These are phyloP conservation scores for Myiozetetes cayanensis DNA, from an alignment of 2,113 vertebrate species.

Conservation along the genomic window DNA sequence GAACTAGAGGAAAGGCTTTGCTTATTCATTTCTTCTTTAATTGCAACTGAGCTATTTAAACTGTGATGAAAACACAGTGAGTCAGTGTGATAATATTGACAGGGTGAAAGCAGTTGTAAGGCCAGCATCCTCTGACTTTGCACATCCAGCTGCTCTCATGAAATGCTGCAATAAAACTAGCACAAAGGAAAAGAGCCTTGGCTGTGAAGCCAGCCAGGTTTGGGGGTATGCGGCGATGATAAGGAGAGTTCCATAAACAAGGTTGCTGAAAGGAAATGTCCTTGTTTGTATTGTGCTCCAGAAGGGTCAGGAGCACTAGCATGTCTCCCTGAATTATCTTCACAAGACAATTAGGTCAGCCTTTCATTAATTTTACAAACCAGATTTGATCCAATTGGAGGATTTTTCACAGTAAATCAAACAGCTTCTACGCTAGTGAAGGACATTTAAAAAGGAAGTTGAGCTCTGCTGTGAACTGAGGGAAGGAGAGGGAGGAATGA, in stretches of 20 bases:
- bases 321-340: slow-evolving; percentile 27
- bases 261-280: neutral
- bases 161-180: neutral
- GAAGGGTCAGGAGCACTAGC: neutral
- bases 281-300: neutral
- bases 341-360: slow-evolving; percentile 33
- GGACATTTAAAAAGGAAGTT: neutral
- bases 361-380: slow-evolving; percentile 64
- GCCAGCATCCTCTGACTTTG: neutral
- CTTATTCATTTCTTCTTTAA: neutral
- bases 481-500: neutral
- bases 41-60: neutral
- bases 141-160: neutral
- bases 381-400: neutral
- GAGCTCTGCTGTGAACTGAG: neutral
- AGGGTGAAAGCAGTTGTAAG: neutral
- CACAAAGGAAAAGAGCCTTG: neutral
- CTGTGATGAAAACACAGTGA: neutral
- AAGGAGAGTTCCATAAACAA: neutral
- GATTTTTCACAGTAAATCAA: slow-evolving; percentile 34
- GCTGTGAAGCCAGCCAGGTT: neutral
- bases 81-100: neutral
- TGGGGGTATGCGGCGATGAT: neutral
- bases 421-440: neutral
- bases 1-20: neutral